phyloP scores from a whole-genome alignment of 2,888 invertebrate species.

The Pedicia rivosa region DNA sequence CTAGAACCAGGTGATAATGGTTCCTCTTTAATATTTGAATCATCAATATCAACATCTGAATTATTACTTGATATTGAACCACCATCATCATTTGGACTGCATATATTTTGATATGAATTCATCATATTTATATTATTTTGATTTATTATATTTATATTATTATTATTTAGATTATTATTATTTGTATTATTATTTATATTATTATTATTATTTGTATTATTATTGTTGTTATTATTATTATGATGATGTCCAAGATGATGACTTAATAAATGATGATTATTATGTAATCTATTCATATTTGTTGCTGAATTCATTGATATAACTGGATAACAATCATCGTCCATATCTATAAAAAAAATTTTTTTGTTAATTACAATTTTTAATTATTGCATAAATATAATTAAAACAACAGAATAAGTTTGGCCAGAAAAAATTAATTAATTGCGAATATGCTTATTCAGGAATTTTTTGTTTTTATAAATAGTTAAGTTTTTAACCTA shows the following conservation, averaged over 20 bases:
- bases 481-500: too few species aligned
- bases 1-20: slow-evolving; percentile 60
- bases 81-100: slow-evolving; percentile 8
- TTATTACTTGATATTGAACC: slow-evolving; percentile 16
- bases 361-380: too few species aligned
- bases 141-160: background rate
- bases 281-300: slow-evolving; percentile 2
- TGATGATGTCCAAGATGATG: slow-evolving; percentile 8
- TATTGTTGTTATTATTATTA: slow-evolving; percentile 6
- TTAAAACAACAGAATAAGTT: too few species aligned
- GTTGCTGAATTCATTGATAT: slow-evolving; percentile 53
- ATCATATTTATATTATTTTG: background rate
- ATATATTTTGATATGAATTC: background rate
- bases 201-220: background rate
- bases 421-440: too few species aligned
- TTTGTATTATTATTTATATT: background rate
- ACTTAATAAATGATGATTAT: too few species aligned
- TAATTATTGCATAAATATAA: too few species aligned
- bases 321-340: slow-evolving; percentile 75
- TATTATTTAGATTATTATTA: background rate
- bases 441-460: too few species aligned
- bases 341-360: slow-evolving; percentile 49
- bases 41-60: slow-evolving; percentile 30
- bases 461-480: too few species aligned
- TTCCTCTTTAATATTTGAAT: slow-evolving; percentile 51